These are phyloP conservation scores for Metopolophium dirhodum DNA, from an alignment of 1,140 invertebrate species.

Conservation along the genomic window DNA sequence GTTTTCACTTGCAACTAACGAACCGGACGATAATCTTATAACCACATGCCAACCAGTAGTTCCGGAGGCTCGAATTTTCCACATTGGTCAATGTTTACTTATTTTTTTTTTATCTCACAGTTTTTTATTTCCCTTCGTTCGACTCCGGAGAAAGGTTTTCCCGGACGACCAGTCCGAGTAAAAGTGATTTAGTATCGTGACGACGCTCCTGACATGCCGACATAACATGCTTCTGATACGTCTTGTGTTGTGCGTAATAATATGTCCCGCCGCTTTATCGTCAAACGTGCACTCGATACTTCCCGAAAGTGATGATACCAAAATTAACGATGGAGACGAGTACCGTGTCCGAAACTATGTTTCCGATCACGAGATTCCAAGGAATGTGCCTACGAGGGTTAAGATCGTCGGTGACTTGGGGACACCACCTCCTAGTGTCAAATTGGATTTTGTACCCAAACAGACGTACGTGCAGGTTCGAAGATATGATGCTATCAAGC, in stretches of 20 bases:
- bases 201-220: constrained; percentile 50
- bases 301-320: neutral
- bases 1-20: constrained; percentile 43
- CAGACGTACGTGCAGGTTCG: constrained; percentile 73
- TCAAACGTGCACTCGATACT: neutral
- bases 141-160: constrained; percentile 49
- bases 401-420: constrained; percentile 67
- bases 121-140: constrained; percentile 42
- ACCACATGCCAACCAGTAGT: constrained; percentile 35
- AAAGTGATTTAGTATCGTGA: constrained; percentile 56
- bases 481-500: constrained; percentile 68
- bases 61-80: constrained; percentile 30
- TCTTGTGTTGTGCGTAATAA: constrained; percentile 49
- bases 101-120: neutral
- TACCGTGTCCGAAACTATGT: constrained; percentile 49
- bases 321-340: constrained; percentile 45
- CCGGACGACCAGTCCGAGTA: constrained; percentile 34
- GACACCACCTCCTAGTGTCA: constrained; percentile 63
- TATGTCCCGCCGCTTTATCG: neutral
- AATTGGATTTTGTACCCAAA: constrained; percentile 70
- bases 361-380: constrained; percentile 64
- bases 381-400: constrained; percentile 65
- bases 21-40: constrained; percentile 20
- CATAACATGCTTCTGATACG: constrained; percentile 52
- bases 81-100: constrained; percentile 28